A percentile compares a stretch with the other conserved stretches of the same genome.
phyloP scores from a whole-genome alignment of 1,140 invertebrate species.

The Bactericera cockerelli region DNA sequence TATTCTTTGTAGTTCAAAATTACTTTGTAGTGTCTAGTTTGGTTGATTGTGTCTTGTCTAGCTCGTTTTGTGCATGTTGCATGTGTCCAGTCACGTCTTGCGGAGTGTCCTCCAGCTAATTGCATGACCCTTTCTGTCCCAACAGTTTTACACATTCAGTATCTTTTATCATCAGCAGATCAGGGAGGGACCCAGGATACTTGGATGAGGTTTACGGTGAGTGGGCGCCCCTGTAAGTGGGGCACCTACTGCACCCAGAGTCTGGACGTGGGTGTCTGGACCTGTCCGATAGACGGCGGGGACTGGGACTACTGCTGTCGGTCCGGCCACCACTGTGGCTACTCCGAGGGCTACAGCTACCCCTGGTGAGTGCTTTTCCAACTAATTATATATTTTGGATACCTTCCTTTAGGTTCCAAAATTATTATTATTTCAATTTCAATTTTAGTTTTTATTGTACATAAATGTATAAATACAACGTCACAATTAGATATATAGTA shows the following conservation, averaged over 20 bases:
- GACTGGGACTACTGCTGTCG: constrained; percentile 69
- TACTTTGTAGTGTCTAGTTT: too few species aligned
- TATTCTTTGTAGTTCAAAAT: too few species aligned
- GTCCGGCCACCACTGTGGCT: constrained; percentile 62
- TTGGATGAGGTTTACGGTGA: constrained; percentile 59
- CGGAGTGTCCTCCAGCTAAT: background rate
- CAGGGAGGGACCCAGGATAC: constrained; percentile 24
- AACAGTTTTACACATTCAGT: constrained; percentile 5
- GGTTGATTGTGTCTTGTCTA: background rate
- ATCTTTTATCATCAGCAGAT: constrained; percentile 20
- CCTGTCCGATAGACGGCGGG: constrained; percentile 55
- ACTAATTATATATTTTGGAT: too few species aligned
- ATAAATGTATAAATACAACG: constrained; percentile 12
- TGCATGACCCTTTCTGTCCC: constrained; percentile 8
- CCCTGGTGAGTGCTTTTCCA: constrained; percentile 45
- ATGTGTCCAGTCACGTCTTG: background rate
- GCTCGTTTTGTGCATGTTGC: background rate
- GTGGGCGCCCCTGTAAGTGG: constrained; percentile 53
- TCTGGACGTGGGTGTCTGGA: constrained; percentile 54
- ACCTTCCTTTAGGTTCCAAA: too few species aligned
- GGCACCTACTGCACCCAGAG: constrained; percentile 53
- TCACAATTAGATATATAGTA: too few species aligned
- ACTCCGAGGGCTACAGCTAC: constrained; percentile 55
- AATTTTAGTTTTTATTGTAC: background rate
- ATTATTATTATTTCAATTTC: background rate